Percentiles rank a stretch among this genome's conserved stretches.
Conservation (phyloP, 2,113 vertebrate genomes). For the Sylvilagus bachmani region DNA sequence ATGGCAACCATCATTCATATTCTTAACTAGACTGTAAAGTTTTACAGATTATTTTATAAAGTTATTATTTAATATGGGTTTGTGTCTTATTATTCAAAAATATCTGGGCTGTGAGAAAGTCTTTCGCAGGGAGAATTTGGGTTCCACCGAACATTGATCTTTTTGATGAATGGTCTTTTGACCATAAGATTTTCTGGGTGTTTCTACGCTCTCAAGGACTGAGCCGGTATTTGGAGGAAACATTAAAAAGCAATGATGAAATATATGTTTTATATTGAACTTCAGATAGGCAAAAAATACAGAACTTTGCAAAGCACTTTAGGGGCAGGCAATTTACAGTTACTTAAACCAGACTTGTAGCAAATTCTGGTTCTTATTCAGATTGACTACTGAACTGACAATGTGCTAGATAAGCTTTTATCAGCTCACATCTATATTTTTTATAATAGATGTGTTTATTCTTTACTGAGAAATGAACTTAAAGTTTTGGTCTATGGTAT, state of each 20-base stretch:
- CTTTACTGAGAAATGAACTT: background rate
- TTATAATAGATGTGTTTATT: background rate
- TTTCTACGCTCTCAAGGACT: background rate
- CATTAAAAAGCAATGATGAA: background rate
- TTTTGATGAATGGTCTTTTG: conserved; percentile 35
- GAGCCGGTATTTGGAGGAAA: conserved; percentile 28
- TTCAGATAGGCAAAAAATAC: conserved; percentile 2
- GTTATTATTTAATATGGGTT: background rate
- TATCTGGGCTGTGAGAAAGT: conserved; percentile 9
- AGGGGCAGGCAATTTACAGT: conserved; percentile 12
- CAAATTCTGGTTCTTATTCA: conserved; percentile 22
- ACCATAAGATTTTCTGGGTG: background rate
- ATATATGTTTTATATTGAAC: conserved; percentile 17
- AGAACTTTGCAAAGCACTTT: conserved; percentile 4
- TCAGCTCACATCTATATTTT: background rate
- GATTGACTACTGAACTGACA: background rate
- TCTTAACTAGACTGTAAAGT: background rate
- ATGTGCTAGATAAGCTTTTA: background rate
- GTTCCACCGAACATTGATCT: background rate
- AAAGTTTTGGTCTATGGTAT: background rate
- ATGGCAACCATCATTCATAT: background rate
- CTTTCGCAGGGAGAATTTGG: background rate
- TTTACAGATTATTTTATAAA: conserved; percentile 10
- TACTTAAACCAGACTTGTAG: background rate
- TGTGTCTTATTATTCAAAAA: background rate